These are phyloP conservation scores for Regulus satrapa DNA, from an alignment of 2,113 vertebrate species.

Conservation along the genomic window DNA sequence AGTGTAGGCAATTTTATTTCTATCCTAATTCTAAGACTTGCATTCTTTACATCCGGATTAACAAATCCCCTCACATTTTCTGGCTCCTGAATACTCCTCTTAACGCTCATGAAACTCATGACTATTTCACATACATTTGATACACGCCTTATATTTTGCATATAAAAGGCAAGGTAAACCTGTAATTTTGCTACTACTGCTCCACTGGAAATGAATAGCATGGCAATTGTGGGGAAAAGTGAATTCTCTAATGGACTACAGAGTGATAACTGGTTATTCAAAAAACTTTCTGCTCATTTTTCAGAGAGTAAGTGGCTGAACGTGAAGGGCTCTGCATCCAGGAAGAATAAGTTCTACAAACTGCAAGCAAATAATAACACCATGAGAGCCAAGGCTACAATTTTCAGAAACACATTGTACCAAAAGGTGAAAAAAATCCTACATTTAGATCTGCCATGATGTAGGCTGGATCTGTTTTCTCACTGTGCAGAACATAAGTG, in stretches of 20 bases:
- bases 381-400: neutral
- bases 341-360: neutral
- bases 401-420: neutral
- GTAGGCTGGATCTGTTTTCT: neutral
- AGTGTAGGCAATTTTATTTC: neutral
- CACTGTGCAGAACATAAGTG: fast-evolving
- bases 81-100: neutral
- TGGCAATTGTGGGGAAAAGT: neutral
- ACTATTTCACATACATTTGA: neutral
- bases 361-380: neutral
- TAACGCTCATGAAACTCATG: neutral
- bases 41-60: neutral
- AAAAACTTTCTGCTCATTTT: neutral
- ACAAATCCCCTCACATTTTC: neutral
- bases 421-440: neutral
- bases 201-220: neutral
- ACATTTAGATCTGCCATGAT: neutral
- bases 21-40: neutral
- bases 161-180: neutral
- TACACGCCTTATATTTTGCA: neutral
- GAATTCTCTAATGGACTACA: neutral
- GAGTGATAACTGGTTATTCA: neutral
- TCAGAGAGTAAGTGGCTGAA: neutral
- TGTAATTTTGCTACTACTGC: neutral
- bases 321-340: neutral